Evolutionary conservation across 2,797 vertebrate genomes (phyloP).

Genomic region (Nyctalus aviator): DNA sequence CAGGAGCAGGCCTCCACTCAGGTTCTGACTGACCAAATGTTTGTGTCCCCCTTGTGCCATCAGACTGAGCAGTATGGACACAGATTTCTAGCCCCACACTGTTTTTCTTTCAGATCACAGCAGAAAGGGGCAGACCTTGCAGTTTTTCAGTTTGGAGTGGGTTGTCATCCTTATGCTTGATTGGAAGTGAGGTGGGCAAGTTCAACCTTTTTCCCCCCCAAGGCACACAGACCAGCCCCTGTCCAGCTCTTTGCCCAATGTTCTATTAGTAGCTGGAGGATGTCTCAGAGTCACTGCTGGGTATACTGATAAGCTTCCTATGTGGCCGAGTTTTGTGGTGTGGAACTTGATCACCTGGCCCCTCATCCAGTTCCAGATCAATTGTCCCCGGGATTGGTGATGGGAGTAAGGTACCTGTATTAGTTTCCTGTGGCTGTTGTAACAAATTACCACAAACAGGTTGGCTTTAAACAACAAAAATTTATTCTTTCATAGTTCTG

Average conservation of each 20-base stretch:
- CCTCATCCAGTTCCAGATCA: neutral
- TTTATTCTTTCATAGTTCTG: neutral
- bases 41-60: neutral
- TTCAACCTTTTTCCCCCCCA: fast-evolving
- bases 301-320: neutral
- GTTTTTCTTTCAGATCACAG: neutral
- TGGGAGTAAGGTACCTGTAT: neutral
- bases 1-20: neutral
- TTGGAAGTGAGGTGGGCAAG: neutral
- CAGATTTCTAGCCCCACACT: neutral
- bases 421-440: neutral
- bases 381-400: neutral
- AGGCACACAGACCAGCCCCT: neutral
- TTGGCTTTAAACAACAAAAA: neutral
- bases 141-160: neutral
- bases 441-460: neutral
- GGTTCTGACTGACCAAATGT: neutral
- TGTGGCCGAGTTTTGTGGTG: neutral
- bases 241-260: neutral
- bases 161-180: neutral
- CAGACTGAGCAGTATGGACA: neutral
- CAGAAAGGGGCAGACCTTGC: neutral
- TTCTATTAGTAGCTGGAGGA: neutral
- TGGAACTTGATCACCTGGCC: neutral
- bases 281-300: neutral